A percentile compares a stretch with the other conserved stretches of the same genome.
phyloP scores from a whole-genome alignment of 2,888 invertebrate genomes.

The Papilio gigon region DNA sequence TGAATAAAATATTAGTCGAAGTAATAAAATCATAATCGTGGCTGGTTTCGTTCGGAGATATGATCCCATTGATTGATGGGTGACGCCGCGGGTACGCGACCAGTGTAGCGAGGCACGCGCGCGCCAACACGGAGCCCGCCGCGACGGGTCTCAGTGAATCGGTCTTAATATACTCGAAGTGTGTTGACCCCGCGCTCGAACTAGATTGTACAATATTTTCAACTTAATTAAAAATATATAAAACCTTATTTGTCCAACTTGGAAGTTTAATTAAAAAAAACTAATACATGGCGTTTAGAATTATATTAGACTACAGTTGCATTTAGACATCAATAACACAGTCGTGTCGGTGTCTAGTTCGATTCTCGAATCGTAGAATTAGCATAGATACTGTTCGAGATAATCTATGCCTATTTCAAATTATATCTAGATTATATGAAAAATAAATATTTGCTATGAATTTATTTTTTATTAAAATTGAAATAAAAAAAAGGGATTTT shows the following conservation, averaged over 20 bases:
- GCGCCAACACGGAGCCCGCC: not conserved
- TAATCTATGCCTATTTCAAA: no score
- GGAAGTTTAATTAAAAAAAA: conserved; percentile 54
- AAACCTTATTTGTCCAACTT: conserved; percentile 66
- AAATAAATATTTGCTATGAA: not conserved
- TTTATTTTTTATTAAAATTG: no score
- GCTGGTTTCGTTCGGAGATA: conserved; percentile 74
- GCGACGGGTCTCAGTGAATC: conserved; percentile 56
- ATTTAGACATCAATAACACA: conserved; percentile 38
- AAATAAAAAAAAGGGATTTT: no score
- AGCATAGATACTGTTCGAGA: no score
- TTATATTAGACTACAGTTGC: conserved; percentile 43
- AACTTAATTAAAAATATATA: conserved; percentile 79
- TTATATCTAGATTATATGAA: not conserved
- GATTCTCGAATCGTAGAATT: no score
- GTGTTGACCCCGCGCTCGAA: conserved; percentile 73
- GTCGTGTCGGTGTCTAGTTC: not conserved
- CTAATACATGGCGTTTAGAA: conserved; percentile 45
- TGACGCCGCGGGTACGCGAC: conserved; percentile 67
- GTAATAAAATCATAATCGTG: conserved; percentile 77
- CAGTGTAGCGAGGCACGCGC: conserved; percentile 49
- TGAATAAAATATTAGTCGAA: conserved; percentile 80
- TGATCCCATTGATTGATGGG: conserved; percentile 82
- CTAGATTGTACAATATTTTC: conserved; percentile 71
- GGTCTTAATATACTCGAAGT: conserved; percentile 65